phyloP scores from a whole-genome alignment of 2,797 vertebrate species.

The Selene dorsalis region DNA sequence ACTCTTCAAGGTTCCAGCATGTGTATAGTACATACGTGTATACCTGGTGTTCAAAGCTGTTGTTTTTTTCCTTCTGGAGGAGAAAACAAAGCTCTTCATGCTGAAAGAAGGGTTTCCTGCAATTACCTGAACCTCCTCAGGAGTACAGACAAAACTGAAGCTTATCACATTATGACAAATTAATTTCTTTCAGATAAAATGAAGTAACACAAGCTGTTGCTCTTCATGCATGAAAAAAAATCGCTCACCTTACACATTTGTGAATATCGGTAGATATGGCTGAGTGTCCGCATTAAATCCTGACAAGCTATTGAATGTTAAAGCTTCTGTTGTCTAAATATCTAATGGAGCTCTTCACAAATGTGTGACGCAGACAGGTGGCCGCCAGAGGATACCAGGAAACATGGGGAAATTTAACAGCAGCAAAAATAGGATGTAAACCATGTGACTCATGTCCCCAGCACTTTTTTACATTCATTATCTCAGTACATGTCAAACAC shows the following conservation, averaged over 20 bases:
- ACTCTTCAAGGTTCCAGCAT: background rate
- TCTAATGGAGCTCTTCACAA: conserved; percentile 36
- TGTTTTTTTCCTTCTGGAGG: background rate
- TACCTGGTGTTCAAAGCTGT: background rate
- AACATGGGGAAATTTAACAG: conserved; percentile 31
- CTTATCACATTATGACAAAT: background rate
- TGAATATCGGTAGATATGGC: background rate
- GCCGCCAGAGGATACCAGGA: conserved; percentile 11
- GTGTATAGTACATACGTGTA: background rate
- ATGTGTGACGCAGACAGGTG: conserved; percentile 23
- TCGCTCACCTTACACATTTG: background rate
- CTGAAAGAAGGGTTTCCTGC: conserved; percentile 2
- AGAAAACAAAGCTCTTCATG: conserved; percentile 12
- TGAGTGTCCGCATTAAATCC: background rate
- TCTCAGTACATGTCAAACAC: conserved; percentile 75
- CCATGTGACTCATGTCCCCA: conserved; percentile 56
- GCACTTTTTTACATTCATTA: conserved; percentile 76
- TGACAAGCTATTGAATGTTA: conserved; percentile 7
- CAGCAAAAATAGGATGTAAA: conserved; percentile 57
- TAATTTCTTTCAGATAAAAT: conserved; percentile 5
- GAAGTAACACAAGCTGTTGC: conserved; percentile 9
- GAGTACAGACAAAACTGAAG: background rate
- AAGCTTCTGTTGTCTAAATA: conserved; percentile 31
- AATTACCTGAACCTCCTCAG: background rate
- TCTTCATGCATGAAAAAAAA: conserved; percentile 1